Evolutionary conservation across 2,888 invertebrate genomes (phyloP), one percentile per base, ranked within the genome.

Genomic region (Drosophila demipolita): DNA sequence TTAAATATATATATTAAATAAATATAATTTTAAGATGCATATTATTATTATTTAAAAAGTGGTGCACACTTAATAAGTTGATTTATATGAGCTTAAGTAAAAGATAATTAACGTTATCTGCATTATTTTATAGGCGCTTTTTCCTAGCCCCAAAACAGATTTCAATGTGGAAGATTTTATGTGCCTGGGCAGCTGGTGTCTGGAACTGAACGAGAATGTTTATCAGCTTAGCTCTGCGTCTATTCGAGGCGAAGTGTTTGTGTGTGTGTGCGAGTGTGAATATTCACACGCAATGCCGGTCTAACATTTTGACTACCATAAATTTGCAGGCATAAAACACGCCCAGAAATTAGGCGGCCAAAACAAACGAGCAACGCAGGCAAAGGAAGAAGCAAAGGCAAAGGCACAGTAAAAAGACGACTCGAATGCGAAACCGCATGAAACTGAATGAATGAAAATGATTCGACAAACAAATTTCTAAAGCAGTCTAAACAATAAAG

Each of bases 401-500:
- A 42, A 49, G 49, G n/a, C 52, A 54, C 55, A 42, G 60, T 20
- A 26, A 38, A 65, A 35, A 57, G 36, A 49, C 45, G 68, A 59
- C 66, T 63, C 59, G 53, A 61, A 70, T 65, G 49, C 62, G 36
- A 69, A 75, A 35, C 69, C 65, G 29, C 29, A 78, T 67, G 60
- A 65, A 70, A 29, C 78, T 65, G 78, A 79, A 82, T 82, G 63
- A 78, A 75, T 80, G 80, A 77, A 81, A 82, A 84, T 85, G 82
- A 85, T 87, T 85, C 79, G 87, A 62, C 81, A 86, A 82, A 78
- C 77, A 81, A 86, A 87, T 85, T 86, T 87, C 81, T 83, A 83
- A 83, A 79, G 87, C 85, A 85, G 87, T 81, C 83, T 66, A 83
- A 83, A 86, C 86, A 87, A 86, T 87, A 85, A 83, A 75, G 79